Base-by-base conservation (phyloP, 1,140 invertebrate genomes). In the Sinonovacula constricta region DNA sequence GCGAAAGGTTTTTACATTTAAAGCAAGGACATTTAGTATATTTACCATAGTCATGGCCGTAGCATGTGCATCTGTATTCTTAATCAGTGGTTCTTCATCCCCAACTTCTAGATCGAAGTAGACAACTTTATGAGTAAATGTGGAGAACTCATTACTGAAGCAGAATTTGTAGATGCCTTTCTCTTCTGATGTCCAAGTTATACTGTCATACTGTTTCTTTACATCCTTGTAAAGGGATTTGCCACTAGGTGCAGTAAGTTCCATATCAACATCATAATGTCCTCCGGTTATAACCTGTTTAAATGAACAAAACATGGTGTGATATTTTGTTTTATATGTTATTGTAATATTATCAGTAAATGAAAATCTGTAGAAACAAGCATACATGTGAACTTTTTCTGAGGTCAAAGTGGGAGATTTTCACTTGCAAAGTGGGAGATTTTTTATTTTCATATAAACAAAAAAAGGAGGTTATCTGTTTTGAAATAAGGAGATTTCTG, bases 91-190 rank as follows among this genome's bases (percentile, higher is more conserved):
- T 59, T 99, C 97, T 90, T 99, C 97, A 34, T 98, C 96, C 1
- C 97, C 97, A 36, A 98, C 96, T 94, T 98, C 96, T 83, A 99
- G 96, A 91, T 99, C 98, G 95, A 99, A 97, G 91, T 99, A 99
- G 14, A 99, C 96, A 76, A 99, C 93, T 92, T 99, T 99, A 88
- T 99, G 98, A n/a, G 97, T 98, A 92, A 99, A 99, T 49, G 98
- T 99, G 53, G 98, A 99, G 91, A 99, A 99, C 91, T 99, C 98
- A 92, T 99, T 99, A 88, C 97, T 98, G 90, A 99, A 99, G 91
- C 99, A 99, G 15, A 95, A 95, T 54, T 90, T 91, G 88, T 97
- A 98, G 4, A 95, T 93, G 76, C 97, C 96, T 76, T 93, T 92
- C 53, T 93, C 88, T 70, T 94, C 92, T 7, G 97, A 94, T 33